phyloP scores from a whole-genome alignment of 2,113 vertebrate genomes.

The Sylvietta virens region DNA sequence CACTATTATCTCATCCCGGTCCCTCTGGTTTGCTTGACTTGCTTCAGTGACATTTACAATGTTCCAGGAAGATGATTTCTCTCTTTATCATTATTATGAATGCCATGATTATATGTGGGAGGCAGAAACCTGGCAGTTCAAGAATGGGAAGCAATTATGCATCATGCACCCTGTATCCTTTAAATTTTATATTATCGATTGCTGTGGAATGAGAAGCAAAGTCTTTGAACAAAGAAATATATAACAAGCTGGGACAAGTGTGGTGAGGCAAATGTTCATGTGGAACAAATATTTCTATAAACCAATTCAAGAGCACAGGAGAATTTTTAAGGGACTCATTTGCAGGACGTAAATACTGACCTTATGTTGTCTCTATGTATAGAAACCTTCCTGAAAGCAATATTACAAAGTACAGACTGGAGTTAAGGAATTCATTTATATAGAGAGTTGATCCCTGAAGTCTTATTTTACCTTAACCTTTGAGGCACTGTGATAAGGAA shows the following conservation, averaged over 20 bases:
- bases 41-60: neutral
- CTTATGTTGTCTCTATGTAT: constrained; percentile 24
- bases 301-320: constrained; percentile 47
- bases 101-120: neutral
- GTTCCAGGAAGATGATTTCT: neutral
- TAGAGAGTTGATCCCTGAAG: neutral
- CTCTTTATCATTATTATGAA: neutral
- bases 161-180: constrained; percentile 16
- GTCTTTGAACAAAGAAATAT: constrained; percentile 60
- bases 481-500: neutral
- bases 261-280: constrained; percentile 57
- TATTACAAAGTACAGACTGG: neutral
- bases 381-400: neutral
- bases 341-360: constrained; percentile 43
- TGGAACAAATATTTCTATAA: constrained; percentile 61
- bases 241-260: constrained; percentile 56
- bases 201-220: constrained; percentile 33
- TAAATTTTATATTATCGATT: constrained; percentile 43
- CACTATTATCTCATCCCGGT: neutral
- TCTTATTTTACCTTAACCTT: neutral
- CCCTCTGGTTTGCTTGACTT: neutral
- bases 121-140: neutral
- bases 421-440: neutral
- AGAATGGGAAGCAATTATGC: constrained; percentile 23
- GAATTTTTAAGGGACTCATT: constrained; percentile 43